Evolutionary conservation across 2,113 vertebrate genomes (phyloP).

Genomic region (Corythaeola cristata): DNA sequence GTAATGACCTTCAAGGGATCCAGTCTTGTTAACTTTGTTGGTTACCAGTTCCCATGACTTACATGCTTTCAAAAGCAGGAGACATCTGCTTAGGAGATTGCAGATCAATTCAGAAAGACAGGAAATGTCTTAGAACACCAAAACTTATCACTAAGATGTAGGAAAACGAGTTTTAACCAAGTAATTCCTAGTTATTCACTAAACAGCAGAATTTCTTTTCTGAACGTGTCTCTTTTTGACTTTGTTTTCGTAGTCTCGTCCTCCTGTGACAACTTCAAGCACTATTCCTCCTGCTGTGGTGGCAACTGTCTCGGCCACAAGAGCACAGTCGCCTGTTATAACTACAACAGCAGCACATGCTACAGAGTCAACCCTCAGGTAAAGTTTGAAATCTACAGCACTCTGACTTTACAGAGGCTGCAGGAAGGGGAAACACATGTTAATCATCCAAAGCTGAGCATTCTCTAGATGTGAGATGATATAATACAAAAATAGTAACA

Average conservation of each 20-base stretch:
- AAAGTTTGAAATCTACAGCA: not conserved
- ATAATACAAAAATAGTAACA: not conserved
- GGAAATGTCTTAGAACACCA: not conserved
- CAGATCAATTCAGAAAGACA: not conserved
- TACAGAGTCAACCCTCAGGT: slow-evolving; percentile 91
- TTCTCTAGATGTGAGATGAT: not conserved
- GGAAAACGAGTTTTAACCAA: not conserved
- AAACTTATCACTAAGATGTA: not conserved
- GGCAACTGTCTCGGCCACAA: slow-evolving; percentile 89
- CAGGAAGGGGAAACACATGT: not conserved
- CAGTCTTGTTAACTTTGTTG: not conserved
- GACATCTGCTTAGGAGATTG: not conserved
- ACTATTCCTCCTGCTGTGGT: slow-evolving; percentile 93
- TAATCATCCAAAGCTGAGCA: not conserved
- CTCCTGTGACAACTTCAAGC: slow-evolving; percentile 89
- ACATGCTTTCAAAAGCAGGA: not conserved
- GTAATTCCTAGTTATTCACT: not conserved
- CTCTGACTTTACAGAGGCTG: not conserved
- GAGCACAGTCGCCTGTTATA: slow-evolving; percentile 94
- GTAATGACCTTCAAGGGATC: not conserved
- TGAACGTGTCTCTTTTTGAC: not conserved
- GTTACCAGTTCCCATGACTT: not conserved
- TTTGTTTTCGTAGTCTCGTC: slow-evolving; percentile 82
- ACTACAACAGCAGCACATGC: slow-evolving; percentile 89
- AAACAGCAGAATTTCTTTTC: not conserved